Evolutionary conservation across 1,140 invertebrate species (phyloP), one percentile per base, ranked within the genome.

Genomic region (Propsilocerus akamusi): DNA sequence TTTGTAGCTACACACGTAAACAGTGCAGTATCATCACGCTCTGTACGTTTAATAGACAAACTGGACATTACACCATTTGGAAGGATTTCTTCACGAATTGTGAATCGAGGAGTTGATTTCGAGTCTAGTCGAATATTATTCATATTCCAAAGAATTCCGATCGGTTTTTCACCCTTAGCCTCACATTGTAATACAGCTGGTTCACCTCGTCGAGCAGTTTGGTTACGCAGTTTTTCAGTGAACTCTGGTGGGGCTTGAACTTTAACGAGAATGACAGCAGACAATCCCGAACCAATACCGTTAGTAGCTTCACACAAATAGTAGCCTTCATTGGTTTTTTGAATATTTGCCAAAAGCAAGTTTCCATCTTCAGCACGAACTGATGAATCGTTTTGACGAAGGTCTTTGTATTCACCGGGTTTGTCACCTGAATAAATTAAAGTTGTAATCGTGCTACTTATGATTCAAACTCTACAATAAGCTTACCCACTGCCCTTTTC

Each of bases 231-330:
- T 71, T 93, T 93, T 55, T 91, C 88, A 61, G 90, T 87, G 60
- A 95, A 95, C 66, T 92, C 86, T 17, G 89, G 89, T 52, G 91
- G 91, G 55, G 89, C 90, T 76, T 93, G 89, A 26, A 96, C 91
- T 48, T 85, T 89, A 51, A 97, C 85, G 52, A 88, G 75, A 57
- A 93, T 88, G 7, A 94, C 88, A 59, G 91, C 91, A 32, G 90
- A 89, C 11, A 97, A 72, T 58, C 89, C 90, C 55, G 88, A 87
- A 49, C 91, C 91, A 60, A 97, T 93, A 56, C 89, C 88, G 68
- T 97, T 97, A 25, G 88, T 86, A 46, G 92, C 90, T 70, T 96
- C 90, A 64, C 94, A 97, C 20, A 96, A 70, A 68, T 95, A 97
- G 64, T 93, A 91, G 6, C 90, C 90, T 73, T 93, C 86, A 60